phyloP scores from a whole-genome alignment of 2,113 vertebrate species.

The Urocynchramus pylzowi region DNA sequence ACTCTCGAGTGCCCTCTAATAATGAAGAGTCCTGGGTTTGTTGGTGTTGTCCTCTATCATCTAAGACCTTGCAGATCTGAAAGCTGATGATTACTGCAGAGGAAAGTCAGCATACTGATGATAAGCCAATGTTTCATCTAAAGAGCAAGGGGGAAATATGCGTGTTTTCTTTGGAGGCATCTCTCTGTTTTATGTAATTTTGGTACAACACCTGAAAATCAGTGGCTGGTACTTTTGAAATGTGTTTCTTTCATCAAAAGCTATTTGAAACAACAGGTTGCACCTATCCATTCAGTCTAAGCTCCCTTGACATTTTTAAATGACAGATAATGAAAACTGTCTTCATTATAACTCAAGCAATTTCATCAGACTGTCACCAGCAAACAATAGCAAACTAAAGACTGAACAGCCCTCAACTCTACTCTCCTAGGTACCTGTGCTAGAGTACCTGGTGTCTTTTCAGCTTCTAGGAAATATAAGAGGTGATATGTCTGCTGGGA shows the following conservation, averaged over 20 bases:
- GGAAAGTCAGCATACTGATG: background rate
- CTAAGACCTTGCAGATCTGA: background rate
- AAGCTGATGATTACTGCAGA: background rate
- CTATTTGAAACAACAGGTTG: slow-evolving; percentile 51
- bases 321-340: slow-evolving; percentile 62
- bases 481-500: background rate
- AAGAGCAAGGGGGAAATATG: background rate
- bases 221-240: slow-evolving; percentile 35
- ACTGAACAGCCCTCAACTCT: slow-evolving; percentile 6
- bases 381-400: slow-evolving; percentile 58
- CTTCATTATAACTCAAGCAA: slow-evolving; percentile 56
- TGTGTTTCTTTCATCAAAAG: slow-evolving; percentile 46
- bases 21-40: background rate
- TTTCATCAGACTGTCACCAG: slow-evolving; percentile 57
- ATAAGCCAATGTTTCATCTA: background rate
- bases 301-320: slow-evolving; percentile 54
- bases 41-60: background rate
- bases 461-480: background rate
- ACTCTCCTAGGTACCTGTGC: background rate
- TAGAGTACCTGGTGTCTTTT: background rate
- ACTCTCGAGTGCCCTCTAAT: background rate
- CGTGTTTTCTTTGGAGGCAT: slow-evolving; percentile 32
- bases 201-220: slow-evolving; percentile 27
- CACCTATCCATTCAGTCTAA: slow-evolving; percentile 47
- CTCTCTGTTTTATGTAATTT: slow-evolving; percentile 46